A percentile compares a stretch with the other conserved stretches of the same genome.
phyloP scores from a whole-genome alignment of 2,113 vertebrate genomes.

The Hemichromis elongatus region DNA sequence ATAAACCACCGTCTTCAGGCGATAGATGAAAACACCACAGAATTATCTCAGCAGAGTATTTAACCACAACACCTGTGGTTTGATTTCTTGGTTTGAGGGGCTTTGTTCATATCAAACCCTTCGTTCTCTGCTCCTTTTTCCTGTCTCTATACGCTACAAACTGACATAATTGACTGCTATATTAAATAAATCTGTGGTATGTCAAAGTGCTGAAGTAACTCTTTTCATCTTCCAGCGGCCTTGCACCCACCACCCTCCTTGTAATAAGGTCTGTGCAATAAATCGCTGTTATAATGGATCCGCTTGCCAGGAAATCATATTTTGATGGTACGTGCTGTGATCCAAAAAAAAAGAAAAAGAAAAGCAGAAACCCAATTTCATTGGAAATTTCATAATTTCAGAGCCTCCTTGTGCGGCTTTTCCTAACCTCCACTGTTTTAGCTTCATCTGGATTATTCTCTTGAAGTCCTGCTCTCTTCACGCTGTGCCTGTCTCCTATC shows the following conservation, averaged over 20 bases:
- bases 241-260: not conserved
- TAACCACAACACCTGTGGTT: not conserved
- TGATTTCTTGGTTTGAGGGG: not conserved
- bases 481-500: not conserved
- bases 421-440: not conserved
- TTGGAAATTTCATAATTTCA: no score
- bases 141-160: not conserved
- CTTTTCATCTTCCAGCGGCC: not conserved
- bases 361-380: not conserved
- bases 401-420: not conserved
- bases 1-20: not conserved
- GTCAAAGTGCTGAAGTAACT: not conserved
- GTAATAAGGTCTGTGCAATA: not conserved
- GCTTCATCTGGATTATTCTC: not conserved
- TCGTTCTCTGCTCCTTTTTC: not conserved
- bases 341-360: not conserved
- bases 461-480: not conserved
- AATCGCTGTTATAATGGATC: not conserved
- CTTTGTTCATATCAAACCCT: not conserved
- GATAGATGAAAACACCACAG: not conserved
- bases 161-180: not conserved
- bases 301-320: not conserved
- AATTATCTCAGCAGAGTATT: not conserved
- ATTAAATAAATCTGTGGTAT: not conserved
- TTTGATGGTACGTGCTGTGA: not conserved